Percentiles rank a stretch among this genome's conserved stretches.
These are phyloP conservation scores for Fragum sueziense DNA, from an alignment of 2,888 invertebrate genomes.

Conservation along the genomic window DNA sequence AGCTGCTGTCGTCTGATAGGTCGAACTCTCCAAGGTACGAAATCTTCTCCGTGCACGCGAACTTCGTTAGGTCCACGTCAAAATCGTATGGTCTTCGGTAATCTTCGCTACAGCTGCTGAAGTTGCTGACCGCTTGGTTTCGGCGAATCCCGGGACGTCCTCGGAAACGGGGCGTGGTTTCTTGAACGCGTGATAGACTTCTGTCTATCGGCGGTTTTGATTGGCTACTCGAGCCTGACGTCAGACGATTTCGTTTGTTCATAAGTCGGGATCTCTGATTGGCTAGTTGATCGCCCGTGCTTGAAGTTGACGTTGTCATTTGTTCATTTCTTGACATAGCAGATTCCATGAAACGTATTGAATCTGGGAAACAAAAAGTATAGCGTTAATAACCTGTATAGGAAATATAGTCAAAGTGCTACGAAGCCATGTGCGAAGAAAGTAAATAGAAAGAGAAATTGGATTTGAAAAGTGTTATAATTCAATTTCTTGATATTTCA, in stretches of 20 bases:
- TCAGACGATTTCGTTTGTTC: neutral
- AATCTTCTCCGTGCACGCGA: constrained; percentile 59
- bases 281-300: neutral
- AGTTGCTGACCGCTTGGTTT: constrained; percentile 33
- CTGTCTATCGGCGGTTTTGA: constrained; percentile 2
- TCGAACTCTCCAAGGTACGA: constrained; percentile 53
- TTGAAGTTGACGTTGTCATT: neutral
- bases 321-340: neutral
- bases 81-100: constrained; percentile 10
- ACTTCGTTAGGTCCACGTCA: constrained; percentile 45
- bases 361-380: neutral
- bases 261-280: neutral
- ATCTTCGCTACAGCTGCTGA: constrained; percentile 52
- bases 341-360: neutral
- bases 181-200: constrained; percentile 22
- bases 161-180: neutral
- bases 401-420: too few relatives aligned
- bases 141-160: constrained; percentile 18
- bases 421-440: too few relatives aligned
- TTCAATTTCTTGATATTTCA: too few relatives aligned
- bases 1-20: constrained; percentile 42
- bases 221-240: neutral
- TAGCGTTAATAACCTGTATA: too few relatives aligned
- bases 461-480: too few relatives aligned
- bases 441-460: too few relatives aligned